Conservation (phyloP, 64 coral and sea anemone genomes). For the Orbicella faveolata region DNA sequence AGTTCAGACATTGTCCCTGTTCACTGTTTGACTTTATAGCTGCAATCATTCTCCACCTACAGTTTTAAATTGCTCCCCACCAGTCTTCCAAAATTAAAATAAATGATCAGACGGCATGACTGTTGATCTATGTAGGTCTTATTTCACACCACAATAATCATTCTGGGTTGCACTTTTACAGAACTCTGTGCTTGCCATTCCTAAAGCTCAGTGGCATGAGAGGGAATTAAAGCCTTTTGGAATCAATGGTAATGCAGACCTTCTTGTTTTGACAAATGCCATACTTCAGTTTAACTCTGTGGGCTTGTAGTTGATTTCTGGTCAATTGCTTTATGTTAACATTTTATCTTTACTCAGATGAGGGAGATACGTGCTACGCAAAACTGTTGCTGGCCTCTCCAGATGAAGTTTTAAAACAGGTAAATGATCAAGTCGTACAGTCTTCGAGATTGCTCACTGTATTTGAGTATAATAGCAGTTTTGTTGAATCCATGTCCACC, state of each 20-base stretch:
- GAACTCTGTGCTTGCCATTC: slow-evolving; percentile 78
- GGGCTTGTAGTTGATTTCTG: not conserved
- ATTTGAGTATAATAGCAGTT: not conserved
- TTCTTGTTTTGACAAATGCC: not conserved
- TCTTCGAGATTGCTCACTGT: not conserved
- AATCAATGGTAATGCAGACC: slow-evolving; percentile 53
- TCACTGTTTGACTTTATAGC: no score
- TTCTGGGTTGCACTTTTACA: slow-evolving; percentile 12
- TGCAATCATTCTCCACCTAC: no score
- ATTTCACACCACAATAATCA: not conserved
- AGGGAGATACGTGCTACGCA: slow-evolving; percentile 70
- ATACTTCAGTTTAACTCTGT: not conserved
- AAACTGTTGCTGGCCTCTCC: slow-evolving; percentile 89
- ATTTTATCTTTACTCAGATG: slow-evolving; percentile 40
- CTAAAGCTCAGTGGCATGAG: slow-evolving; percentile 87
- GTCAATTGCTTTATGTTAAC: not conserved
- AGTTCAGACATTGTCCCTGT: no score
- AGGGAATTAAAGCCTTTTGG: slow-evolving; percentile 70
- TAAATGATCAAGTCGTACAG: not conserved
- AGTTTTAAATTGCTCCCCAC: no score
- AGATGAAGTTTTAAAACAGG: slow-evolving; percentile 85
- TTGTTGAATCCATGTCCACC: not conserved
- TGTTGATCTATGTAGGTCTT: no score
- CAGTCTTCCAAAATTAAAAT: no score
- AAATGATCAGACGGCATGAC: no score